Evolutionary conservation across 2,888 invertebrate genomes (phyloP).

Genomic region (Andrena flavipes): DNA sequence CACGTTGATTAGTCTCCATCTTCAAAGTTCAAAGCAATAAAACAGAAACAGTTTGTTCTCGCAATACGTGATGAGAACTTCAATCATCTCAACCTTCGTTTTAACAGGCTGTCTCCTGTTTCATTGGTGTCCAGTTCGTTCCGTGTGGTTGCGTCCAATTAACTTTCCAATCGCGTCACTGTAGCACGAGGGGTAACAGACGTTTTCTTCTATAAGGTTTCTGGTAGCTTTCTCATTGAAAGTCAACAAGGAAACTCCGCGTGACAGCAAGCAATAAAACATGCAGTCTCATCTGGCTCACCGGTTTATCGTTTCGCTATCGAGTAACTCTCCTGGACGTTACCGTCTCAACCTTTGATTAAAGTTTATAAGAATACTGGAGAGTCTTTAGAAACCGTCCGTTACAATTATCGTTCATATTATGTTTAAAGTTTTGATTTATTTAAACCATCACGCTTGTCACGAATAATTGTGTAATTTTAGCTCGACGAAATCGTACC

Average conservation of each 20-base stretch:
- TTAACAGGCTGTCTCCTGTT: slow-evolving; percentile 7
- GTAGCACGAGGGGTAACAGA: slow-evolving; percentile 1
- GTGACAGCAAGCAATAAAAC: slow-evolving; percentile 42
- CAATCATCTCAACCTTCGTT: not conserved
- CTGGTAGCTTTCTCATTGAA: slow-evolving; percentile 14
- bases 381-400: not conserved
- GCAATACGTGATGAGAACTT: slow-evolving; percentile 22
- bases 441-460: no score
- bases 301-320: not conserved
- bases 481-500: no score
- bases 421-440: no score
- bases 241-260: slow-evolving; percentile 21
- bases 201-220: slow-evolving; percentile 21
- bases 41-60: not conserved
- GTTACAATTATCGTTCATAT: not conserved
- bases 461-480: not conserved
- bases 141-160: slow-evolving; percentile 57
- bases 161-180: slow-evolving; percentile 26
- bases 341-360: slow-evolving; percentile 11
- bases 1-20: not conserved
- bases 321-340: not conserved
- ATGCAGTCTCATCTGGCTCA: slow-evolving; percentile 28
- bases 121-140: slow-evolving; percentile 20
- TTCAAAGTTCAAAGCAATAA: not conserved
- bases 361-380: slow-evolving; percentile 17